phyloP scores from a whole-genome alignment of 2,113 vertebrate genomes.

The Bos javanicus region DNA sequence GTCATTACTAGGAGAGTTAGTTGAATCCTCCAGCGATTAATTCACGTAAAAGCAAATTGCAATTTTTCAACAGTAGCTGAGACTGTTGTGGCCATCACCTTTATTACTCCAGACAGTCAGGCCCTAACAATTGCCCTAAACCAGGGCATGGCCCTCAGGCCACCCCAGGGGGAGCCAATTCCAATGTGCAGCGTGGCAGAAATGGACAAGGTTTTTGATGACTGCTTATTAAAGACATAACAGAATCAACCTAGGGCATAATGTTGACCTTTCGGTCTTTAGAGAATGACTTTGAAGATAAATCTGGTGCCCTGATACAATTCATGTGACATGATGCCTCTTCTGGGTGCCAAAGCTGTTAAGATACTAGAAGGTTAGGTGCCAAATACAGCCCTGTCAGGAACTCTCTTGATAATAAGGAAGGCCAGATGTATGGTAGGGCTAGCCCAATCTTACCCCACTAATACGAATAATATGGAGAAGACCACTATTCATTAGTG shows the following conservation, averaged over 20 bases:
- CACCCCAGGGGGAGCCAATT: not conserved
- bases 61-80: conserved; percentile 3
- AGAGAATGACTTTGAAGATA: conserved; percentile 15
- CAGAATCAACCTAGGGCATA: not conserved
- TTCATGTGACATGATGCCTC: not conserved
- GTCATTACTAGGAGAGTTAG: not conserved
- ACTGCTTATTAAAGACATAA: not conserved
- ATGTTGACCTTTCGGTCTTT: not conserved
- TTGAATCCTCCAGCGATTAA: not conserved
- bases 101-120: not conserved
- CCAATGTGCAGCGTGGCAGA: not conserved
- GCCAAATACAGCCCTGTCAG: not conserved
- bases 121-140: not conserved
- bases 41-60: not conserved
- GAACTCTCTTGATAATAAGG: not conserved
- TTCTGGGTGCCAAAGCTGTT: not conserved
- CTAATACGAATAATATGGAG: conserved; percentile 15
- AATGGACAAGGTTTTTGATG: not conserved
- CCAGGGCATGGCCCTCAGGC: not conserved
- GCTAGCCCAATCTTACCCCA: not conserved
- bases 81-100: not conserved
- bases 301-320: not conserved
- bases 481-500: not conserved
- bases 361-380: not conserved
- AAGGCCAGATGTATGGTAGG: not conserved